Percentiles rank a stretch among this genome's conserved stretches.
Conservation (phyloP, 2,888 invertebrate genomes). For the Drosophila putrida region DNA sequence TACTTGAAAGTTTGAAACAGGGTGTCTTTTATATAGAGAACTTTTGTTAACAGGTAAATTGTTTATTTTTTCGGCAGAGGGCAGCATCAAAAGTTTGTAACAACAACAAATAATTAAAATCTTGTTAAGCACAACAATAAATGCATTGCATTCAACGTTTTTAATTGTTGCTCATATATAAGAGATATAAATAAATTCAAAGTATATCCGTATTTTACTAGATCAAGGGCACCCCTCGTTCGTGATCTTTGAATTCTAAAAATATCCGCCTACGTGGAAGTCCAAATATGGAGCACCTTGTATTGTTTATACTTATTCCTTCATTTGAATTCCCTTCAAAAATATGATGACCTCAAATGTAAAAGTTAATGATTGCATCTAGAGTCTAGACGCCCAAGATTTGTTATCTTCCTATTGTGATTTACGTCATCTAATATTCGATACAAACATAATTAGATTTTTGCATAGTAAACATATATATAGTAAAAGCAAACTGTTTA, state of each 20-base stretch:
- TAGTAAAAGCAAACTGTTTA: neutral
- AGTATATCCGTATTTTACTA: neutral
- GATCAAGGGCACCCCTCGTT: constrained; percentile 24
- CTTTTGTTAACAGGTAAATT: no score
- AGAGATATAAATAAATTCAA: neutral
- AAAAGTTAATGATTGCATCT: constrained; percentile 9
- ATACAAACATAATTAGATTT: constrained; percentile 26
- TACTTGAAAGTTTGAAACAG: no score
- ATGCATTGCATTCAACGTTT: neutral
- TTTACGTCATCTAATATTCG: constrained; percentile 26
- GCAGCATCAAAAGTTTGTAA: neutral
- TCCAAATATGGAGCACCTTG: constrained; percentile 20
- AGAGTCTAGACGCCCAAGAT: neutral
- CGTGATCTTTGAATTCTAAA: constrained; percentile 26
- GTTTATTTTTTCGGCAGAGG: neutral
- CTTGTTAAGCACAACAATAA: neutral
- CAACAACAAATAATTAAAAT: neutral
- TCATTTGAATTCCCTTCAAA: constrained; percentile 8
- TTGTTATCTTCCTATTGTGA: constrained; percentile 11
- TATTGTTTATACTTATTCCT: constrained; percentile 6
- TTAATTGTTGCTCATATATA: neutral
- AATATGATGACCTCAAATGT: constrained; percentile 8
- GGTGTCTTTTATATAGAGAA: no score
- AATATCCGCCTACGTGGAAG: constrained; percentile 35
- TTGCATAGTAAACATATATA: constrained; percentile 24